phyloP scores from a whole-genome alignment of 2,888 invertebrate genomes.

The Augochlorella aurata region DNA sequence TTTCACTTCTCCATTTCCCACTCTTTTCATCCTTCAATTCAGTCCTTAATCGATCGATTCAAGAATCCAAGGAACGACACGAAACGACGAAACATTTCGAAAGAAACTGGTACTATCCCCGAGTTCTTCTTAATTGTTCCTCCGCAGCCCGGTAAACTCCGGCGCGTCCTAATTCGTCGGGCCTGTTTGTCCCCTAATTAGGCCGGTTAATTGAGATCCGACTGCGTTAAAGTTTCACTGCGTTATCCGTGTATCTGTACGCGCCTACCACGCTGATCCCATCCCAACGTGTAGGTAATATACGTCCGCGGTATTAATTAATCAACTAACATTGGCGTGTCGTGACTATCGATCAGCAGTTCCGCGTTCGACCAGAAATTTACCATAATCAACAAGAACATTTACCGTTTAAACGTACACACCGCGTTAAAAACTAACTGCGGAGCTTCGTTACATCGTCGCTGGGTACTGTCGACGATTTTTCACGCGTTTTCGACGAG shows the following conservation, averaged over 20 bases:
- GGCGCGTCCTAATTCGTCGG: background rate
- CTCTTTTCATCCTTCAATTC: no score
- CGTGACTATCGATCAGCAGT: background rate
- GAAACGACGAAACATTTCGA: background rate
- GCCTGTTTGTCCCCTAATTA: constrained; percentile 2
- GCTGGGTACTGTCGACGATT: no score
- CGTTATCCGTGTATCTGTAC: background rate
- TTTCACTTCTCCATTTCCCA: no score
- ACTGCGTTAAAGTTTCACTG: constrained; percentile 1
- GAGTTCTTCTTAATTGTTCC: background rate
- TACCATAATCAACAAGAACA: no score
- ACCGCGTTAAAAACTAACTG: no score
- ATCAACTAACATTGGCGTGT: constrained; percentile 2
- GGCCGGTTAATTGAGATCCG: constrained; percentile 3
- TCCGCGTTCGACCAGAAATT: no score
- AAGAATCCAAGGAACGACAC: background rate
- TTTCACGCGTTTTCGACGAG: no score
- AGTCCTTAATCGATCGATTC: background rate
- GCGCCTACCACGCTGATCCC: background rate
- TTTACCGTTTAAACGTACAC: no score
- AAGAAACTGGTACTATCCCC: background rate
- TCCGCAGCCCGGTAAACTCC: background rate
- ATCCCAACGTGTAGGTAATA: background rate
- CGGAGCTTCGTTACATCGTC: no score
- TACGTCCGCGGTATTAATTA: background rate